phyloP scores from a whole-genome alignment of 53 echinoderm and acorn worm species.

The Holothuria leucospilota region DNA sequence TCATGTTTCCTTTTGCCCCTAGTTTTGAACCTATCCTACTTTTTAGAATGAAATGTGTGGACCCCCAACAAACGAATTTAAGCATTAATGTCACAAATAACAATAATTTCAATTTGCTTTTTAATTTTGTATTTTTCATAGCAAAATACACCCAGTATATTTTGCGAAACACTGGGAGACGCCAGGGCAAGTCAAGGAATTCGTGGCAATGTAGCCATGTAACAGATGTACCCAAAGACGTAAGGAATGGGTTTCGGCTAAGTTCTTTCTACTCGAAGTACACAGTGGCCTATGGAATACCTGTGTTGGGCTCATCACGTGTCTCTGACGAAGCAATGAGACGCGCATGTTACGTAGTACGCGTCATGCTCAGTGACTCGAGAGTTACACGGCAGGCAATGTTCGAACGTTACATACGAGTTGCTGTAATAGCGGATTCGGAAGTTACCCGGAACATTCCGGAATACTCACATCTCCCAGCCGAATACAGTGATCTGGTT shows the following conservation, averaged over 20 bases:
- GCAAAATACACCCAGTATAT: constrained; percentile 27
- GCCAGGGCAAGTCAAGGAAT: constrained; percentile 72
- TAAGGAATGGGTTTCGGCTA: constrained; percentile 75
- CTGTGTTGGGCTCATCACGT: constrained; percentile 73
- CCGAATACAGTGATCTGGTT: constrained; percentile 37
- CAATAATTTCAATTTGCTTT: no score
- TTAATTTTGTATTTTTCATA: background rate
- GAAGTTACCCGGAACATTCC: constrained; percentile 71
- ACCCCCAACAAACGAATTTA: no score
- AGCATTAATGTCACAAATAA: no score
- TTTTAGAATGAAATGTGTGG: no score
- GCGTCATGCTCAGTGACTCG: constrained; percentile 84
- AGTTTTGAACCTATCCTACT: no score
- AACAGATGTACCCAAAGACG: constrained; percentile 59
- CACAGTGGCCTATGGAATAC: constrained; percentile 91
- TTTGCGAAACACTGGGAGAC: constrained; percentile 68
- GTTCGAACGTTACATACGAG: constrained; percentile 62
- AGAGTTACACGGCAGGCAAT: constrained; percentile 75
- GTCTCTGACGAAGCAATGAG: constrained; percentile 78
- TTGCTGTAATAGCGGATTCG: constrained; percentile 66
- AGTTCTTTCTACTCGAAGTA: constrained; percentile 82
- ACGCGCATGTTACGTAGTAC: constrained; percentile 88
- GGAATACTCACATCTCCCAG: constrained; percentile 73
- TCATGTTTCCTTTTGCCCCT: no score
- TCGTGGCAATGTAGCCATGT: constrained; percentile 76